Base-by-base conservation (phyloP, 2,888 invertebrate genomes). In the Drosophila lacicola region DNA sequence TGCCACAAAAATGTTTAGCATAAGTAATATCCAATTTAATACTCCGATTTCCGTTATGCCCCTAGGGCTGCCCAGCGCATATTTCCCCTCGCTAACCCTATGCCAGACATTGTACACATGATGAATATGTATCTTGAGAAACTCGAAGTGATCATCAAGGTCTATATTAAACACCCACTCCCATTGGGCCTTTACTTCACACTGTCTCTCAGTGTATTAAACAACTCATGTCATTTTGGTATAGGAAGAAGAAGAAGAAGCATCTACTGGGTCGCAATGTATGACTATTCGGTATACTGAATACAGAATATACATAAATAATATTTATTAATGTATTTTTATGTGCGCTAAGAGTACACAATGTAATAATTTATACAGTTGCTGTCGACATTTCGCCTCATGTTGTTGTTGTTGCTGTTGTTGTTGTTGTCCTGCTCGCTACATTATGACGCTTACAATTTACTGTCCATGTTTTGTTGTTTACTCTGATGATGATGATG, bases 321-420 rank as follows among this genome's bases (percentile, higher is more conserved):
- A 89, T 80, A 89, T 89, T 87, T 88, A 90, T 90, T 82, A 90
- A 90, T 90, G 82, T 88, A 89, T 88, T 88, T 89, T 89, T 89
- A 88, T 88, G 89, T 84, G 82, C 88, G 88, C 89, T 87, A 78
- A 80, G 89, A 82, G 88, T 86, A 88, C 86, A 88, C 85, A 89
- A 78, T 83, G 84, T 83, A 86, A 88, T 88, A 89, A 88, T 85
- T 87, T 88, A 90, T 86, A 84, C 86, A 86, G 88, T 88, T 86
- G 84, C 82, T 78, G 79, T 70, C 86, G 74, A 74, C 84, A 57
- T 47, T 66, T 60, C 51, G 75, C 61, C 58, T 58, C 47, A 50
- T 62, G 29, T 58, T 58, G 42, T 47, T 72, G 67, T 47, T 75
- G 63, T 9, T 50, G 33, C 45, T 70, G 41, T 33, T 72, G 61